Conservation (phyloP, 2,797 vertebrate genomes). For the Molossus molossus region DNA sequence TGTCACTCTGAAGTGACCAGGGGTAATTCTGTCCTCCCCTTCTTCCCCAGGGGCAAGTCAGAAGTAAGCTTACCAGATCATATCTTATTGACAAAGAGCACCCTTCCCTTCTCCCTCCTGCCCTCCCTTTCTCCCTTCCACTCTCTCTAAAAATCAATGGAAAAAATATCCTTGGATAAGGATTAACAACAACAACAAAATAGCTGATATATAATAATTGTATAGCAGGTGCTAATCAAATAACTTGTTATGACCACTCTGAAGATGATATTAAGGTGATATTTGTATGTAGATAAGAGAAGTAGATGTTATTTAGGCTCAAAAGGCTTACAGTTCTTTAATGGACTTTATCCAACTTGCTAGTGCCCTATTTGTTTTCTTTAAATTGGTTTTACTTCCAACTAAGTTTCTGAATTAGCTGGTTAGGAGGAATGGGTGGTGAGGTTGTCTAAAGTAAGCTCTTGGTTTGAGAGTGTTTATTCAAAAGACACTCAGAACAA, state of each 20-base stretch:
- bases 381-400: constrained; percentile 26
- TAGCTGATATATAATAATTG: background rate
- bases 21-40: constrained; percentile 86
- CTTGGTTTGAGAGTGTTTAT: background rate
- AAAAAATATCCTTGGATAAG: too few relatives aligned
- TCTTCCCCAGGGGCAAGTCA: constrained; percentile 92
- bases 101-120: too few relatives aligned
- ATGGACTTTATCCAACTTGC: constrained; percentile 4
- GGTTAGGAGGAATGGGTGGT: background rate
- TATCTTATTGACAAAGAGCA: constrained; percentile 88
- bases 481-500: background rate
- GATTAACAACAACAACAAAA: background rate
- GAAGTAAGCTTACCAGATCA: constrained; percentile 94
- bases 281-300: constrained; percentile 9
- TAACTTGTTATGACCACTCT: background rate
- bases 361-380: constrained; percentile 40
- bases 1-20: constrained; percentile 90
- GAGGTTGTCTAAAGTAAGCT: background rate
- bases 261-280: background rate
- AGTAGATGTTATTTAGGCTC: background rate
- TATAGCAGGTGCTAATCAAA: background rate
- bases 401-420: constrained; percentile 23
- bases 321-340: constrained; percentile 2
- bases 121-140: too few relatives aligned
- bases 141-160: too few relatives aligned